A percentile compares a stretch with the other conserved stretches of the same genome.
phyloP scores from a whole-genome alignment of 2,797 vertebrate species.

The Semaprochilodus insignis region DNA sequence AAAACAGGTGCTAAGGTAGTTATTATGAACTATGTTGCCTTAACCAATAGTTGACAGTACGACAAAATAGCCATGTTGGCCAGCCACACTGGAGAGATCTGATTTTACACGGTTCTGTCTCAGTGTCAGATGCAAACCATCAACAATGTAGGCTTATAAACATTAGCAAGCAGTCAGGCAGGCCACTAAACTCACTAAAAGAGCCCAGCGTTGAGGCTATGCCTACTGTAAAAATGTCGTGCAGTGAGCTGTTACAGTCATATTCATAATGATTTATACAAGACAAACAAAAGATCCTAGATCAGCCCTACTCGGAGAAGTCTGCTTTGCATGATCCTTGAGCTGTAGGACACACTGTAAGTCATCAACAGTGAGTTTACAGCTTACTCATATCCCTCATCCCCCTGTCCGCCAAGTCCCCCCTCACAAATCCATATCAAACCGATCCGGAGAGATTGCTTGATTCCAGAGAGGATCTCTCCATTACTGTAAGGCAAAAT shows the following conservation, averaged over 20 bases:
- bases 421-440: conserved; percentile 63
- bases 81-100: no score
- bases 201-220: neutral
- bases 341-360: conserved; percentile 22
- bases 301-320: neutral
- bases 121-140: neutral
- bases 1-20: no score
- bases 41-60: no score
- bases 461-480: conserved; percentile 61
- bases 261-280: conserved; percentile 25
- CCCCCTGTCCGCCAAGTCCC: conserved; percentile 62
- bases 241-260: neutral
- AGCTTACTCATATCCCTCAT: conserved; percentile 54
- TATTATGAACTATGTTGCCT: no score
- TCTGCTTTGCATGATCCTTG: conserved; percentile 13
- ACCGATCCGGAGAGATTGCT: conserved; percentile 63
- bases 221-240: neutral
- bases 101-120: no score
- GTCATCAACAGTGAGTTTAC: conserved; percentile 13
- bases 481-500: conserved; percentile 67
- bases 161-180: neutral
- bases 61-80: no score
- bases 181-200: neutral
- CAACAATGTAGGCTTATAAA: neutral
- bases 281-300: conserved; percentile 23